Conservation (phyloP, 1,140 invertebrate species). For the Cydia splendana region DNA sequence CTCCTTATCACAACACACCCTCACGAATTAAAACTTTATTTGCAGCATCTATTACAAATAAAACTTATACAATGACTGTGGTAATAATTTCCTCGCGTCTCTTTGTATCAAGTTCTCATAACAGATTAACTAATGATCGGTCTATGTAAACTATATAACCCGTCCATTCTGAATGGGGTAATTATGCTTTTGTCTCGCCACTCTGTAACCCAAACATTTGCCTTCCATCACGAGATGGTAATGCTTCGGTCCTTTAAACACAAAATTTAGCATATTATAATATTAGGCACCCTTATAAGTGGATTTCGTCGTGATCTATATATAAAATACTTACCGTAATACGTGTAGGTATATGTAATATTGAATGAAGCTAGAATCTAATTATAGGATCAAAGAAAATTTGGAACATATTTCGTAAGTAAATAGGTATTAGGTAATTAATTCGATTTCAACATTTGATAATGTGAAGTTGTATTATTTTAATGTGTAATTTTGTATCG, state of each 20-base stretch:
- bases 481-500: no score
- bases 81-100: neutral
- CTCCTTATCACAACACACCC: no score
- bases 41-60: neutral
- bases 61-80: neutral
- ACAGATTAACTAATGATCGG: slow-evolving; percentile 17
- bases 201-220: neutral
- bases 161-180: neutral
- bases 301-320: neutral
- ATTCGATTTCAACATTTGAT: no score
- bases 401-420: no score
- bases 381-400: no score
- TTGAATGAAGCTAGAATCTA: no score
- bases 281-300: neutral
- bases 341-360: no score
- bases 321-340: neutral
- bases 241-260: neutral
- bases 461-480: no score
- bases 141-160: neutral
- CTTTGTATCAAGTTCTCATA: neutral
- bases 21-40: no score
- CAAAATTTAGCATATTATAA: neutral
- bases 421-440: no score
- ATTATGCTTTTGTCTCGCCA: slow-evolving; percentile 1
- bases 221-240: neutral